Base-by-base conservation (phyloP, 1,140 invertebrate genomes). In the Maniola jurtina region DNA sequence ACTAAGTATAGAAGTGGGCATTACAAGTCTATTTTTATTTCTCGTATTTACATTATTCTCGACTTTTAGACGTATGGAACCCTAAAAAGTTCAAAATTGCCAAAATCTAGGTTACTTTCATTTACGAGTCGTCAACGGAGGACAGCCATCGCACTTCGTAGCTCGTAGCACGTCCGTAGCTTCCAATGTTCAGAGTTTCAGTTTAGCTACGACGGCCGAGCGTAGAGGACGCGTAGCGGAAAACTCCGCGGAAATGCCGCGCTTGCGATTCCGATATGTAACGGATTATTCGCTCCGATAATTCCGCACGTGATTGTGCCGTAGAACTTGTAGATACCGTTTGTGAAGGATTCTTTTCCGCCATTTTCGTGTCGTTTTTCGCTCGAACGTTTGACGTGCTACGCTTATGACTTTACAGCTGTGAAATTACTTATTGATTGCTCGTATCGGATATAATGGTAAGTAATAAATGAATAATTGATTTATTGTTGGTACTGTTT, bases 171-270 rank as follows among this genome's bases (percentile, higher is more conserved):
- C 4, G 25, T 25, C 40, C 45, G 16, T 48, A 25, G 58, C 62
- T 64, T 45, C 42, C 7, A 9, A 6, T 11, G 13, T 45, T 45
- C 13, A 45, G 42, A 45, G 15, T 11, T 52, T 52, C 65, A 67
- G 65, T 67, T 13, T 56, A 48, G 55, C 59, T 67, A 61, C 65
- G 59, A 61, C 50, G 52, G 6, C 14, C 59, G 50, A 13, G 16
- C 65, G 65, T 67, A 57, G 59, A 59, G 16, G 59, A 36, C 65
- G 65, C 15, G 48, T 52, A 16, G 48, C 14, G 9, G 42, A 1
- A 6, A 45, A 9, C 42, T 16, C 48, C 25, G 25, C 25, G 25
- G 25, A 25, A 25, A 25, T 25, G 0, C 48, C 48, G 48, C 14
- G 5, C 13, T 25, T 15, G 48, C 48, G 0, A 48, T 13, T 10